A percentile compares a stretch with the other conserved stretches of the same genome.
Conservation (phyloP, 2,797 vertebrate genomes). For the Coregonus suidteri region DNA sequence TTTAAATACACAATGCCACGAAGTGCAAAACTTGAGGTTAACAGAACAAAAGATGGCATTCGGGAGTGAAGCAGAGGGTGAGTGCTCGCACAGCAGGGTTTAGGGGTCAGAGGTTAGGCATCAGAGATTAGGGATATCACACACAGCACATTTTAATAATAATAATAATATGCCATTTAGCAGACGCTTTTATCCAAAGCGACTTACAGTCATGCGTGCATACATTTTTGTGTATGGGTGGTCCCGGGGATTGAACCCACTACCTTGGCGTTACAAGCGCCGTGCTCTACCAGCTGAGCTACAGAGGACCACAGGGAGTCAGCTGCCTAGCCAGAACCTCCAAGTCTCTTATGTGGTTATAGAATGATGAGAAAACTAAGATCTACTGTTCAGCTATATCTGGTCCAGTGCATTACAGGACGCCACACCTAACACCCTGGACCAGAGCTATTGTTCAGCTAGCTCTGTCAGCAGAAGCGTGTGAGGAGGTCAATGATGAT, state of each 20-base stretch:
- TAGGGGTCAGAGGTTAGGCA: background rate
- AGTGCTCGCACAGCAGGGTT: background rate
- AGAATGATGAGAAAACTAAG: background rate
- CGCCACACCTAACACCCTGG: no score
- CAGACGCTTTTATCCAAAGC: no score
- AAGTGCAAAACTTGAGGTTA: constrained; percentile 33
- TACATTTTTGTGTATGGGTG: no score
- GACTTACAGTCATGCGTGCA: no score
- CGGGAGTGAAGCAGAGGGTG: background rate
- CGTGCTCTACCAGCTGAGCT: no score
- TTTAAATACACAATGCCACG: constrained; percentile 28
- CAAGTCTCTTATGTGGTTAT: background rate
- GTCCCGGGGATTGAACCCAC: no score
- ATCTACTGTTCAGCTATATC: background rate
- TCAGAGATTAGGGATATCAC: background rate
- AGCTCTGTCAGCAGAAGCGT: background rate
- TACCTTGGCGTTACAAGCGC: no score
- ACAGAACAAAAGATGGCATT: background rate
- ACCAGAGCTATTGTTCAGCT: no score
- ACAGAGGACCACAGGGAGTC: no score
- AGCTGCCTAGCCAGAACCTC: background rate
- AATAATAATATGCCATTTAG: no score
- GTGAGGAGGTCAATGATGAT: background rate
- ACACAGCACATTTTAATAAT: background rate
- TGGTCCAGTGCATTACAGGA: background rate